Conservation (phyloP, 2,888 invertebrate genomes). For the Scaptomyza reducta region DNA sequence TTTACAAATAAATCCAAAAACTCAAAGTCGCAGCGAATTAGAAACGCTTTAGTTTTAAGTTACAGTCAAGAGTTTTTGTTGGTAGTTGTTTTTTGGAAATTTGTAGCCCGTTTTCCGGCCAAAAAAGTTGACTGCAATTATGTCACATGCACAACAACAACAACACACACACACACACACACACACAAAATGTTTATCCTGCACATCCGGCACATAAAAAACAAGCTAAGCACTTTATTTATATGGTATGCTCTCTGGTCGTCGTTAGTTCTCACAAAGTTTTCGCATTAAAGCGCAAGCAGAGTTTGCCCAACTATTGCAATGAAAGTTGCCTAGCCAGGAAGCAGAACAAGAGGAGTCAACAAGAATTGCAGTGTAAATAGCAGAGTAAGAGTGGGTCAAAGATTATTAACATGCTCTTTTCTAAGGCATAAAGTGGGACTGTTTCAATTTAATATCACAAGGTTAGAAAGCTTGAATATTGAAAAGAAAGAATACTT, state of each 20-base stretch:
- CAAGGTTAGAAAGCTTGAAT: too few species aligned
- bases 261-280: slow-evolving; percentile 69
- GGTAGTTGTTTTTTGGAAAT: slow-evolving; percentile 25
- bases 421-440: too few species aligned
- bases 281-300: slow-evolving; percentile 67
- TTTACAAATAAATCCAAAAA: background rate
- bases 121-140: slow-evolving; percentile 51
- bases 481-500: too few species aligned
- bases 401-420: slow-evolving; percentile 1
- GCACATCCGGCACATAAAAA: slow-evolving; percentile 53
- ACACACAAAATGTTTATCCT: slow-evolving; percentile 46
- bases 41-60: slow-evolving; percentile 27
- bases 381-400: background rate
- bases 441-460: too few species aligned
- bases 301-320: slow-evolving; percentile 69
- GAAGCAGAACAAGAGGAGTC: background rate
- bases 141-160: slow-evolving; percentile 44
- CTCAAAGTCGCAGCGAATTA: background rate
- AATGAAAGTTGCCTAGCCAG: slow-evolving; percentile 47
- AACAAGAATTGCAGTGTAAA: slow-evolving; percentile 23
- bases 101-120: slow-evolving; percentile 31
- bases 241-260: slow-evolving; percentile 44
- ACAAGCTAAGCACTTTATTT: slow-evolving; percentile 74
- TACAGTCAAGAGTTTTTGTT: slow-evolving; percentile 9
- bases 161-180: slow-evolving; percentile 41